Base-by-base conservation (phyloP, 2,888 invertebrate genomes). In the Lingula anatina region DNA sequence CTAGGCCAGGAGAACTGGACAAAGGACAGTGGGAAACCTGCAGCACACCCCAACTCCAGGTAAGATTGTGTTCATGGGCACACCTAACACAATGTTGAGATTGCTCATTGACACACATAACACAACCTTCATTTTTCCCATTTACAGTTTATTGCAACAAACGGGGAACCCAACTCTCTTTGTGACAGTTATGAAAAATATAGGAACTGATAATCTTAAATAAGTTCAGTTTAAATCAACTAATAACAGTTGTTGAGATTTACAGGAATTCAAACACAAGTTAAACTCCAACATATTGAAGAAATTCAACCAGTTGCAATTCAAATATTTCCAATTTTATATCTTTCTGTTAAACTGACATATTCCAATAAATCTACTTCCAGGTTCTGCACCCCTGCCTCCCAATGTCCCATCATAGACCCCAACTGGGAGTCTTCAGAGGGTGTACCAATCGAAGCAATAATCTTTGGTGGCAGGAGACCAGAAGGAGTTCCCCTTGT, bases 1-100 rank as follows among this genome's bases (percentile, higher is more conserved):
- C 57, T 68, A 26, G 95, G 96, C 0, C 66, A 70, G 26, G 75
- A 78, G 61, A 65, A 78, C 66, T 78, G 74, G 79, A 71, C 56
- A 43, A 65, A 70, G 61, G 76, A 71, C 48, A 54, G 68, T 61
- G 57, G 65, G 55, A 75, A 59, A 81, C 88, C 89, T 0, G 91
- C 97, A 1, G 96, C 99, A 3, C 99, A 99, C 80, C 95, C 99
- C 5, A 99, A 99, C 79, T 96, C 96, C 0, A 86, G 92, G 85
- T 86, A 70, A 60, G 53, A 50, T 31, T 43, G 41, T 25, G 41
- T 36, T 12, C 5, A 47, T 4, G 18, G 20, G 21, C 31, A 24
- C 20, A 18, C 28, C 4, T 23, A 23, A 7, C 21, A 9, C 35
- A 9, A n/a, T n/a, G n/a, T n/a, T n/a, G n/a, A n/a, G n/a, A n/a